A percentile compares a stretch with the other conserved stretches of the same genome.
Conservation (phyloP, 2,113 vertebrate species). For the Athene cunicularia region DNA sequence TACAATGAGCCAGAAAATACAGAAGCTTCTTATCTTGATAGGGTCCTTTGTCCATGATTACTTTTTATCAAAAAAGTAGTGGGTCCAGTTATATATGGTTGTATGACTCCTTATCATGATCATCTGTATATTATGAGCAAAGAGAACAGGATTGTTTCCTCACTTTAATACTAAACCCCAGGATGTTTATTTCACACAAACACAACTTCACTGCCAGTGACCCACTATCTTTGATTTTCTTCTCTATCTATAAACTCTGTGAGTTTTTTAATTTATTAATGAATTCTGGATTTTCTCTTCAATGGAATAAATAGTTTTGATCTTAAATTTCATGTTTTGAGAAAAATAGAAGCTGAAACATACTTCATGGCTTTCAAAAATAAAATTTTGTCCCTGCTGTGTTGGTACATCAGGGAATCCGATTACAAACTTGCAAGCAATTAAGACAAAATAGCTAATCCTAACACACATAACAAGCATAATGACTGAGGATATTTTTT, state of each 20-base stretch:
- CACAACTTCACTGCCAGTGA: neutral
- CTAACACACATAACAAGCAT: neutral
- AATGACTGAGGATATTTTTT: neutral
- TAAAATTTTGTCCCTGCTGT: neutral
- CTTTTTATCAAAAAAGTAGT: neutral
- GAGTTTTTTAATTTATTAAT: neutral
- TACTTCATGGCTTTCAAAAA: neutral
- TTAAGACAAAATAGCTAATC: neutral
- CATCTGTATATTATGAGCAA: neutral
- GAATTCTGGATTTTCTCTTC: neutral
- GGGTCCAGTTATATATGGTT: neutral
- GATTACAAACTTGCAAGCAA: neutral
- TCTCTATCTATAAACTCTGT: neutral
- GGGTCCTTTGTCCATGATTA: neutral
- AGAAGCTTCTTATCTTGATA: neutral
- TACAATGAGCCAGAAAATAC: neutral
- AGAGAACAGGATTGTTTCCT: neutral
- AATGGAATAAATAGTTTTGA: neutral
- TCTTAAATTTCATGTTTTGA: neutral
- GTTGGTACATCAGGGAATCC: neutral
- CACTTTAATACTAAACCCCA: neutral
- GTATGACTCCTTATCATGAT: neutral
- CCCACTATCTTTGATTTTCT: neutral
- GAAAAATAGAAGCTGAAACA: neutral
- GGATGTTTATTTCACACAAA: constrained; percentile 4